Evolutionary conservation across 2,113 vertebrate genomes (phyloP), one percentile per base, ranked within the genome.

Genomic region (Caranx melampygus): DNA sequence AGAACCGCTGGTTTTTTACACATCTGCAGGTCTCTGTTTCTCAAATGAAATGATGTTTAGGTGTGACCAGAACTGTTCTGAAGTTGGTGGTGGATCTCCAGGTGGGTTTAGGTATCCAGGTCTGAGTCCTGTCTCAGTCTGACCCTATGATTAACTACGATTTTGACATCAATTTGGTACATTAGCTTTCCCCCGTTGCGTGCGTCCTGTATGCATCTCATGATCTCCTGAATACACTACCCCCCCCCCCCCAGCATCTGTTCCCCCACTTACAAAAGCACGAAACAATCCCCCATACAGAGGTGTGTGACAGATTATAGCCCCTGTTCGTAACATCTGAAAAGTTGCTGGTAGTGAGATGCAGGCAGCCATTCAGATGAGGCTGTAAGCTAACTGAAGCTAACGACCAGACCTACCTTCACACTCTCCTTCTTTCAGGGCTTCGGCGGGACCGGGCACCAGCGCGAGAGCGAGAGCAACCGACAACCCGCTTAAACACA

Each of bases 351-450:
- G 1, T 52, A 18, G 20, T 59, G 54, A 52, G 26, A n/a, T 31
- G 0, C 34, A 14, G 26, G 3, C 45, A 47, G n/a, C 3, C 44
- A 15, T 47, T 33, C 18, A 54, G 44, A 33, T 2, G 44, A 0
- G 1, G 54, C 1, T 26, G 42, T 0, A 10, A 10, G 82, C 77
- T 78, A 77, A 47, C 16, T 0, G 20, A 3, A 31, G 81, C 82
- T 74, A 78, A 26, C 79, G 13, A 10, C 0, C 21, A 10, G 47
- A 40, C 95, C 90, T 92, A 97, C 97, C 97, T 95, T 98, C 97
- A 90, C 97, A 98, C 3, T 98, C 96, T 68, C 96, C 96, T 3
- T 96, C 95, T 18, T 94, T 95, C 78, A 97, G 89, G 47, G 95
- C 92, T 73, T 91, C 93, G 31, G 75, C 58, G 4, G 82, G 59